Conservation (phyloP, 64 coral and sea anemone genomes). For the Pocillopora damicornis region DNA sequence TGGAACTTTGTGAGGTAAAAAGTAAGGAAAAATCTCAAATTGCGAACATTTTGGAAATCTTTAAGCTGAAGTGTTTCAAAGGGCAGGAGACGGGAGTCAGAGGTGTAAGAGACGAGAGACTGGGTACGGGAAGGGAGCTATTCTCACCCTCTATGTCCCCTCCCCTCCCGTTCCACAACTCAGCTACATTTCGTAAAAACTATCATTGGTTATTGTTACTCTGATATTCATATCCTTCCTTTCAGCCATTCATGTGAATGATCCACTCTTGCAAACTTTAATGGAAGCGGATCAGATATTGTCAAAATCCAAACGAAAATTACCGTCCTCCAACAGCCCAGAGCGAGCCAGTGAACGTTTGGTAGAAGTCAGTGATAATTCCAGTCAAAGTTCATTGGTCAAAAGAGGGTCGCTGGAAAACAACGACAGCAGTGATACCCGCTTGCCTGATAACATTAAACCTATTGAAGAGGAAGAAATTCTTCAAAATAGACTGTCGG, state of each 20-base stretch:
- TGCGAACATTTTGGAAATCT: too few relatives aligned
- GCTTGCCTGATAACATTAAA: neutral
- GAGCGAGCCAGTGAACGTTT: neutral
- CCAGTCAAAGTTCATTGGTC: neutral
- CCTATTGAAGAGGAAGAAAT: conserved; percentile 71
- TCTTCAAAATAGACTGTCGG: conserved; percentile 59
- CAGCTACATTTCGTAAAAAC: too few relatives aligned
- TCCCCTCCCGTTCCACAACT: too few relatives aligned
- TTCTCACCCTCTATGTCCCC: neutral
- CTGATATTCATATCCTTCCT: neutral
- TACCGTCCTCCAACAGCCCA: neutral
- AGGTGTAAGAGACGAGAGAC: too few relatives aligned
- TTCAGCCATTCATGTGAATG: conserved; percentile 11
- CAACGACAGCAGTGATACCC: neutral
- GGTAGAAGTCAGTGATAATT: neutral
- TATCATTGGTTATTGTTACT: neutral
- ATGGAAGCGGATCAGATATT: conserved; percentile 31
- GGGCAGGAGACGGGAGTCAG: too few relatives aligned
- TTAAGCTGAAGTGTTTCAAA: too few relatives aligned
- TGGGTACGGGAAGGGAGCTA: too few relatives aligned
- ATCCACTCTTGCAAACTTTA: conserved; percentile 53
- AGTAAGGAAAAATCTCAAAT: too few relatives aligned
- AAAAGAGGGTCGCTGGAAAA: neutral
- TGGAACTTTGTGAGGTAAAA: too few relatives aligned
- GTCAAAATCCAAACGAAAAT: neutral